Conservation (phyloP, 1,140 invertebrate genomes). For the Brachionus asplanchnoidis region DNA sequence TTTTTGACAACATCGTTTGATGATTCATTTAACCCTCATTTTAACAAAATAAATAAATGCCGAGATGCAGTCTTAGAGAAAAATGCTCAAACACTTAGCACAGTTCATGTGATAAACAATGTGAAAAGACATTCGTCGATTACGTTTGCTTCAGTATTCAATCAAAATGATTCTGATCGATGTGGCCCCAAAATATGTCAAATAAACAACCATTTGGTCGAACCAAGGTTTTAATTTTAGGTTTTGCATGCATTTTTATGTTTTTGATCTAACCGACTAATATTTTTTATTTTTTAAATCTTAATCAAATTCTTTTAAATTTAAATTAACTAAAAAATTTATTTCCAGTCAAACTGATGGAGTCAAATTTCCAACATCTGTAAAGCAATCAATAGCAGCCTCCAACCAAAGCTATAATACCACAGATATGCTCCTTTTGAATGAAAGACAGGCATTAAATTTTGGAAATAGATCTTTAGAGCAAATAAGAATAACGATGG, state of each 20-base stretch:
- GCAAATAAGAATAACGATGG: slow-evolving; percentile 24
- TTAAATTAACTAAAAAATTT: not conserved
- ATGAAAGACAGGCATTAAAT: not conserved
- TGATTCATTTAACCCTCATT: not conserved
- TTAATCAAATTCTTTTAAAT: not conserved
- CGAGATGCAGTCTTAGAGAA: not conserved
- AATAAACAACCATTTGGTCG: not conserved
- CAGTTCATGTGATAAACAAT: not conserved
- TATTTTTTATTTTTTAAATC: not conserved
- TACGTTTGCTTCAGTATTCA: slow-evolving; percentile 8
- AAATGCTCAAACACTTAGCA: not conserved
- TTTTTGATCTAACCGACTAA: slow-evolving; percentile 33
- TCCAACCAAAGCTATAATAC: not conserved
- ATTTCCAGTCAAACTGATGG: slow-evolving; percentile 9
- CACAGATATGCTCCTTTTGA: not conserved
- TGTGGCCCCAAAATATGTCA: not conserved
- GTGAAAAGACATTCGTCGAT: slow-evolving; percentile 13
- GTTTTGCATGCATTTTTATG: not conserved
- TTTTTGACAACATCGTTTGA: not conserved
- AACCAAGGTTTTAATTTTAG: not conserved
- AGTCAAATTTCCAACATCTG: slow-evolving; percentile 15
- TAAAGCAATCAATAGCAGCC: not conserved
- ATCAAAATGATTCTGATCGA: not conserved
- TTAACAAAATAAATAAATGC: slow-evolving; percentile 8
- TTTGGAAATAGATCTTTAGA: not conserved